Base-by-base conservation (phyloP, 2,888 invertebrate genomes). In the Drosophila merina region DNA sequence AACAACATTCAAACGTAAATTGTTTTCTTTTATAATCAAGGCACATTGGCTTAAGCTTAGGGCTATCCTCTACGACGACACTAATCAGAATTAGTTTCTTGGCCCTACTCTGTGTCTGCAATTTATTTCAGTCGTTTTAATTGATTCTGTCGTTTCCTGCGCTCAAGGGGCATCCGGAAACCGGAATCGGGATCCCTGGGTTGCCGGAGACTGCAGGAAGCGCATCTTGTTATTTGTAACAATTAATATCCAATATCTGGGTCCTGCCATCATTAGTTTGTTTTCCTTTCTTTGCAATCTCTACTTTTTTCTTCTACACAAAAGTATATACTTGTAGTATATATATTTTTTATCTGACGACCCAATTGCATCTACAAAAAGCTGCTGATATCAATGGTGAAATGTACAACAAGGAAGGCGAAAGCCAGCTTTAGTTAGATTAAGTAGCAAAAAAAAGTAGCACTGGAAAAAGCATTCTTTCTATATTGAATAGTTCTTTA, bases 221-320 rank as follows among this genome's bases (percentile, higher is more conserved):
- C 57, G 69, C 67, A 78, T 75, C 75, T 74, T 86, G 80, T 80
- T 78, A 83, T 78, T 80, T 88, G 84, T 78, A 86, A 80, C 86
- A 86, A 86, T 86, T 86, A 86, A 86, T 86, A 78, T 88, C 74
- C 84, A 86, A 88, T 86, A 86, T 81, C 84, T 64, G 69, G 67
- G 51, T 45, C 72, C 67, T 72, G 74, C 69, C 77, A 80, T 83
- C 84, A 88, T 88, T 88, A 80, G 80, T 83, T 78, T 75, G 70
- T 60, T 48, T 50, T 58, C 14, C 40, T 25, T 9, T 25, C n/a
- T 14, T 45, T 30, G 25, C 31, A 26, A 20, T 45, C 47, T 9
- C 30, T 20, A 4, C 48, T 40, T 36, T 9, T 26, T 45, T 20
- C 25, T 25, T 25, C 20, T 40, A 38, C 49, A 30, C 40, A 31